phyloP scores from a whole-genome alignment of 2,888 invertebrate genomes.

The Tuberolachnus salignus region DNA sequence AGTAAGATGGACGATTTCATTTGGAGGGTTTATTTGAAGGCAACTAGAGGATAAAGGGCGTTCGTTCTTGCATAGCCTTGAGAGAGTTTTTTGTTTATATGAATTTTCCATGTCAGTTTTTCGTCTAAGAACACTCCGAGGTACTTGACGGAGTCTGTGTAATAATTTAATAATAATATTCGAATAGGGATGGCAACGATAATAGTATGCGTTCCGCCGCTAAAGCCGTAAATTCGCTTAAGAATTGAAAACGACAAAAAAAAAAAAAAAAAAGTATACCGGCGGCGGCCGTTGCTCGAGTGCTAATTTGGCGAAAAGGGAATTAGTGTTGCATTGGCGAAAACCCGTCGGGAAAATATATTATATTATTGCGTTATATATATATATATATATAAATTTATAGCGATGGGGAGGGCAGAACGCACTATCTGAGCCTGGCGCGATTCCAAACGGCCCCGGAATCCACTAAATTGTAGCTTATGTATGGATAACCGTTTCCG shows the following conservation, averaged over 20 bases:
- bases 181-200: not conserved
- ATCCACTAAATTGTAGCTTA: conserved; percentile 55
- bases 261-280: conserved; percentile 19
- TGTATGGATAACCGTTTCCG: conserved; percentile 50
- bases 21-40: too few species aligned
- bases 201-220: conserved; percentile 1
- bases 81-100: too few species aligned
- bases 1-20: too few species aligned
- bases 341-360: conserved; percentile 49
- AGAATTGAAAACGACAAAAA: conserved; percentile 38
- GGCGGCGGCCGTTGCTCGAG: conserved; percentile 14
- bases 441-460: conserved; percentile 27
- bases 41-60: too few species aligned
- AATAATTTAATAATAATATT: too few species aligned
- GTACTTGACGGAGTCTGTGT: too few species aligned
- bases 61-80: too few species aligned
- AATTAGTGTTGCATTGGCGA: conserved; percentile 49
- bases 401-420: not conserved
- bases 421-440: conserved; percentile 46
- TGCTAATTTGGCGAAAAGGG: conserved; percentile 54
- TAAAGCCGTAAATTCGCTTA: conserved; percentile 32
- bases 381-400: too few species aligned
- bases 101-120: too few species aligned
- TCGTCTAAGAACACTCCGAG: too few species aligned
- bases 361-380: conserved; percentile 8